phyloP scores from a whole-genome alignment of 2,888 invertebrate genomes.

The Callosobruchus maculatus region DNA sequence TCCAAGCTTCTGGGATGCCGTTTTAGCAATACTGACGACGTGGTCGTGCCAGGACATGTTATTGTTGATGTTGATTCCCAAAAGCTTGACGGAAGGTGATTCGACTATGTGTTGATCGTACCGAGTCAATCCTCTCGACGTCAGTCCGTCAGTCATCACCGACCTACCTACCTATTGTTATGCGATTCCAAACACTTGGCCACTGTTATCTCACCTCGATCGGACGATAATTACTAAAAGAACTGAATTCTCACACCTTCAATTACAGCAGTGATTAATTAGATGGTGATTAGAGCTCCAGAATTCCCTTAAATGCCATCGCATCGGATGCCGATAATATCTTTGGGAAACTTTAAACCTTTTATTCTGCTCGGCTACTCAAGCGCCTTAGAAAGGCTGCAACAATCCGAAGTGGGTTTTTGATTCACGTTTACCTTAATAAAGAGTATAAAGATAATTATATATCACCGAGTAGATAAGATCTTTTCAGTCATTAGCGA shows the following conservation, averaged over 20 bases:
- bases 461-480: not conserved
- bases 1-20: too few relatives aligned
- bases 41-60: too few relatives aligned
- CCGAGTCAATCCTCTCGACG: too few relatives aligned
- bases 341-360: not conserved
- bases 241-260: not conserved
- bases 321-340: not conserved
- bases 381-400: not conserved
- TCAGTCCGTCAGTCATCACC: too few relatives aligned
- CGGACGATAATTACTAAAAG: not conserved
- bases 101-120: too few relatives aligned
- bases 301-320: not conserved
- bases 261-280: not conserved
- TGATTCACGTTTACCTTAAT: not conserved
- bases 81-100: too few relatives aligned
- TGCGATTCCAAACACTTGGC: too few relatives aligned
- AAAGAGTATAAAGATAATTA: not conserved
- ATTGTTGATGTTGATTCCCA: too few relatives aligned
- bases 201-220: not conserved
- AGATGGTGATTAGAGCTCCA: not conserved
- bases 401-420: not conserved
- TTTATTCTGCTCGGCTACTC: not conserved
- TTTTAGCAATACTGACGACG: too few relatives aligned
- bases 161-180: too few relatives aligned
- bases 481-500: not conserved